Base-by-base conservation (phyloP, 2,113 vertebrate species). In the Sclerurus mexicanus region DNA sequence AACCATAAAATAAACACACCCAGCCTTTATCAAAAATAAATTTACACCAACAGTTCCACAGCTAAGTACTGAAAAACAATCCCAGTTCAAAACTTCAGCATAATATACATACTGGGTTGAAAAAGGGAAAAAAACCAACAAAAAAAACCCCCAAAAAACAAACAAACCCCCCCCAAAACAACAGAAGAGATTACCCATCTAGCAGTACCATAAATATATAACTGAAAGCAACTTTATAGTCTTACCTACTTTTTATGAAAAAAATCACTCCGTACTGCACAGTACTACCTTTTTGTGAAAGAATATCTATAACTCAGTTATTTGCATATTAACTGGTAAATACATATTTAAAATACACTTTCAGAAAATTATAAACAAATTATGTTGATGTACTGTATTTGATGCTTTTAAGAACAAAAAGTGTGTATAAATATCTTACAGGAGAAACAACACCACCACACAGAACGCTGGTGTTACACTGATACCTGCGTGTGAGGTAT, bases 171-270 rank as follows among this genome's bases (percentile, higher is more conserved):
- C 40, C 46, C 50, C 25, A 64, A 72, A 62, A 13, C 42, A 62
- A 7, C 18, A 55, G 31, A 92, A 77, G 17, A 84, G 69, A 96
- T 96, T 93, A 95, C 94, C 95, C 96, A 98, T 60, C 91, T 94
- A 98, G 98, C 95, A 98, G 98, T 98, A 98, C 98, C 98, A 98
- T 98, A 98, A 98, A 98, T 98, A 98, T 87, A 96, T 89, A 97
- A 97, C 68, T 95, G 93, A 97, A 98, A 98, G 97, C 97, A 98
- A 98, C 85, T 97, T 97, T 98, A 98, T 98, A 98, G 91, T 97
- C 95, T 91, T 96, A 97, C 58, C 97, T 97, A 97, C 69, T 97
- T 96, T 93, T 93, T 94, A 96, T 68, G 90, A 53, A 59, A 64
- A 87, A 93, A 76, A 52, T 91, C 91, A 96, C 93, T 97, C 94